A percentile compares a stretch with the other conserved stretches of the same genome.
phyloP scores from a whole-genome alignment of 2,113 vertebrate species.

The Onychorhynchus coronatus region DNA sequence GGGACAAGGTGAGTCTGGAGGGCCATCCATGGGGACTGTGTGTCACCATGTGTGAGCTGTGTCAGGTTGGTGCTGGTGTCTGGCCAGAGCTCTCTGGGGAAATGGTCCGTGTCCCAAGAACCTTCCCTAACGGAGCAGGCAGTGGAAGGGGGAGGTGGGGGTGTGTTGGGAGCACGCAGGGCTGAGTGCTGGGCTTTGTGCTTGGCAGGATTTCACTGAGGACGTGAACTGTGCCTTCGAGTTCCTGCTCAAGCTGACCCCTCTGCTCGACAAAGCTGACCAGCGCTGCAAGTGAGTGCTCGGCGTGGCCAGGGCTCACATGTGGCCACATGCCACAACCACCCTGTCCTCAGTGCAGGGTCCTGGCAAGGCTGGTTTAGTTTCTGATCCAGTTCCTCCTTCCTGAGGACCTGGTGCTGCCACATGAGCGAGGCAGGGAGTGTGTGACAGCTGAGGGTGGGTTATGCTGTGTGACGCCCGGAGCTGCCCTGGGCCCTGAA shows the following conservation, averaged over 20 bases:
- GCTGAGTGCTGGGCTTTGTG: neutral
- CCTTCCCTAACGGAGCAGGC: rapidly evolving
- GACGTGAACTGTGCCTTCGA: slow-evolving; percentile 93
- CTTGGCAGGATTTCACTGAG: slow-evolving; percentile 88
- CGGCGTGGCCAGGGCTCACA: rapidly evolving
- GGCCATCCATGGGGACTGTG: rapidly evolving
- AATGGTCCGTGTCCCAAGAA: rapidly evolving
- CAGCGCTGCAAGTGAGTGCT: slow-evolving; percentile 93
- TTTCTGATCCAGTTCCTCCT: neutral
- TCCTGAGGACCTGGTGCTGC: neutral
- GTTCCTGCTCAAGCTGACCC: slow-evolving; percentile 91
- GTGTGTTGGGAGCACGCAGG: rapidly evolving
- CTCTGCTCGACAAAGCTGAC: slow-evolving; percentile 94
- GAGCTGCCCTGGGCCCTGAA: neutral
- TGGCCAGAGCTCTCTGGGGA: rapidly evolving
- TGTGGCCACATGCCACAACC: rapidly evolving
- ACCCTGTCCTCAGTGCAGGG: rapidly evolving
- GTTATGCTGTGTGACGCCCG: neutral
- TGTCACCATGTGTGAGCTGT: rapidly evolving
- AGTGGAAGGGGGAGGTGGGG: neutral
- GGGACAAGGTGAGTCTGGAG: slow-evolving; percentile 82
- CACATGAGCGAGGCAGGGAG: neutral
- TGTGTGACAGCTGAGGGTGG: neutral
- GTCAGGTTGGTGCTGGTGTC: rapidly evolving
- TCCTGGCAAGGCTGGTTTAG: neutral